These are phyloP conservation scores for Calameuta filiformis DNA, from an alignment of 2,888 invertebrate genomes.

Conservation along the genomic window DNA sequence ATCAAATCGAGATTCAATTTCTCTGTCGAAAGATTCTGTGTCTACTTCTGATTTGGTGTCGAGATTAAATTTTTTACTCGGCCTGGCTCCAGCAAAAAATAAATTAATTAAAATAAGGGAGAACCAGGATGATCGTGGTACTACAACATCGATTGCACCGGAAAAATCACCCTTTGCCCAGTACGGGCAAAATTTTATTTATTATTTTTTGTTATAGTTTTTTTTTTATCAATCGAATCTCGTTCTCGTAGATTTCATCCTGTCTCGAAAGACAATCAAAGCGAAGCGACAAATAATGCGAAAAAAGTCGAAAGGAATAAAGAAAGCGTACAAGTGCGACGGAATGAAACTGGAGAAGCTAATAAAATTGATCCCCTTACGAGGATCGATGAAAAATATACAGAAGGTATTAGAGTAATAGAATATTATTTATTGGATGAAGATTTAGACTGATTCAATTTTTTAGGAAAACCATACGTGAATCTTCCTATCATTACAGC, in stretches of 20 bases:
- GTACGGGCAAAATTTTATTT: not conserved
- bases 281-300: not conserved
- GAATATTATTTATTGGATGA: not conserved
- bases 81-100: not conserved
- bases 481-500: slow-evolving; percentile 7
- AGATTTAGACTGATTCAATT: not conserved
- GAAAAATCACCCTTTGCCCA: not conserved
- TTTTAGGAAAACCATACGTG: not conserved
- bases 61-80: not conserved
- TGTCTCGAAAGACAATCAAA: not conserved
- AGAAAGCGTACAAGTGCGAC: not conserved
- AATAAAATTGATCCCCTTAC: not conserved
- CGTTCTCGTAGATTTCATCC: not conserved
- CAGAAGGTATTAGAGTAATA: not conserved
- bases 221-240: not conserved
- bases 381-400: not conserved
- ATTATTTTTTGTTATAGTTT: not conserved
- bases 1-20: not conserved
- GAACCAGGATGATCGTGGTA: not conserved
- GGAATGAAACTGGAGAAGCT: not conserved
- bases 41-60: not conserved
- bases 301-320: not conserved
- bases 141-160: not conserved
- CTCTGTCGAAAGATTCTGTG: not conserved
- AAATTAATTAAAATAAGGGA: not conserved